Evolutionary conservation across 2,797 vertebrate species (phyloP), one percentile per base, ranked within the genome.

Genomic region (Manis crassicaudata): DNA sequence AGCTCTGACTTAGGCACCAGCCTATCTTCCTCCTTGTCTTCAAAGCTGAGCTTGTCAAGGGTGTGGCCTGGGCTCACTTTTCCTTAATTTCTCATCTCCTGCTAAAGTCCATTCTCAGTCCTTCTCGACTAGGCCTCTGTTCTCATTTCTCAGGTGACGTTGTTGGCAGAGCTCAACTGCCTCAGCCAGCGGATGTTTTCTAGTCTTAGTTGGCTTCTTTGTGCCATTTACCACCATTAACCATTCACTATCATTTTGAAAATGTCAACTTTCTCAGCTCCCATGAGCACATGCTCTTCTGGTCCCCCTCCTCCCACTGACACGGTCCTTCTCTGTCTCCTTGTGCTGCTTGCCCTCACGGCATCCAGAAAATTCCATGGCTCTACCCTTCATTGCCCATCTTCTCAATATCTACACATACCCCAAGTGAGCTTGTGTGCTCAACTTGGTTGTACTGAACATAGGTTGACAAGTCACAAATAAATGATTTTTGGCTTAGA

Each of bases 51-150:
- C 10, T 8, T 62, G 29, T 37, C 16, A 62, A 92, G 18, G 14
- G 6, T 10, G 35, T 29, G 52, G 88, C 82, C 40, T 60, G 94
- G 77, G 79, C n/a, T 90, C 14, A 7, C 52, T 56, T 46, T 63
- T 75, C 63, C 73, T 85, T 73, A 90, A 88, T 96, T 96, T 70
- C 50, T 96, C 29, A 6, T 63, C 65, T 94, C 88, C n/a, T 37
- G 62, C 68, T 32, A 70, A 82, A 76, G 32, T 68, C 32, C 50
- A 0, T 50, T 75, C 32, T 62, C 68, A 72, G 4, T 63, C 17
- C 7, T 35, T 80, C 80, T 91, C 60, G n/a, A 6, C 50, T 6
- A 86, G 32, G 9, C n/a, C 63, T 88, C 79, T 67, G 3, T n/a
- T 83, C 62, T 92, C 20, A 16, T 94, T 67, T 14, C 46, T 83